Base-by-base conservation (phyloP, 2,888 invertebrate genomes). In the Lordiphosa fenestrarum region DNA sequence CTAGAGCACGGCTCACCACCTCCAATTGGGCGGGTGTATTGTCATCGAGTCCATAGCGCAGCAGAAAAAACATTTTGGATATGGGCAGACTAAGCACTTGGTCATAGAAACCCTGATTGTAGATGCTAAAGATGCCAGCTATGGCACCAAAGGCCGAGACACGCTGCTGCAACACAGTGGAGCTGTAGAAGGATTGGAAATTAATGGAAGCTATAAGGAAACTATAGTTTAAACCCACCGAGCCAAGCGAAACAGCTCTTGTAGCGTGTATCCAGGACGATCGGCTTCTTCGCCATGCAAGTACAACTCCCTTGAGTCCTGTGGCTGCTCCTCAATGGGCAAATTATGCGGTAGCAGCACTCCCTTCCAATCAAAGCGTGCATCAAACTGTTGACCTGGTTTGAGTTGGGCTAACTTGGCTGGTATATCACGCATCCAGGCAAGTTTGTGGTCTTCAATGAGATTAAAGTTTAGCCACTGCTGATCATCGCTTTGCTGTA, bases 261-360 rank as follows among this genome's bases (percentile, higher is more conserved):
- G 95, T 9, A 98, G 88, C 0, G 96, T 94, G 88, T 98, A 98
- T 0, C 98, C 98, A 2, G 98, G 95, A 62, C 96, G 91, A 63
- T 94, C 94, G 6, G 97, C 95, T 88, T 98, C 98, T 69, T 96
- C 95, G 0, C 98, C 98, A 89, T 98, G 98, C 88, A 98, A 95
- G 89, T 96, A 97, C 12, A 98, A 91, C 38, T 93, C 94, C 23
- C 92, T 87, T 4, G 88, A 84, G 65, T 92, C 92, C 2, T 38
- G 42, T 4, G 49, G 23, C 12, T 44, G 0, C 0, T 71, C 61
- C 93, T 81, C 49, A 91, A 66, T 56, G 93, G 81, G 48, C 91
- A 92, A 33, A 0, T 61, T 90, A 73, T 93, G 96, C 0, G 96
- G 95, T 51, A 96, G 86, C 0, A 96, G 89, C 73, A 94, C 92